phyloP scores from a whole-genome alignment of 1,140 invertebrate species.

The Drosophila jambulina region DNA sequence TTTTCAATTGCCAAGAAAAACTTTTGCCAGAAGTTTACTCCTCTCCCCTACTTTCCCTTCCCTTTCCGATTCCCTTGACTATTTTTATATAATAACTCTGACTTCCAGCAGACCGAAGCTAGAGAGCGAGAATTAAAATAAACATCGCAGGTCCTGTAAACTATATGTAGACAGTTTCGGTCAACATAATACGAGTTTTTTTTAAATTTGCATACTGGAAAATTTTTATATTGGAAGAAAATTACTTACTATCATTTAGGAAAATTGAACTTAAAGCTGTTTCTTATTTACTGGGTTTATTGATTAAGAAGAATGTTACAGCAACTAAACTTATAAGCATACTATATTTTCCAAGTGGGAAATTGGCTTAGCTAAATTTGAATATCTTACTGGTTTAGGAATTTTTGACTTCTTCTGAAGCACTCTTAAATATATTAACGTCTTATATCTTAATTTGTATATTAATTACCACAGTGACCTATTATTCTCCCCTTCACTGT shows the following conservation, averaged over 20 bases:
- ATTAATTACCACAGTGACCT: neutral
- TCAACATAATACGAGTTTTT: conserved; percentile 1
- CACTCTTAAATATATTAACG: neutral
- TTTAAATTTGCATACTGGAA: neutral
- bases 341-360: neutral
- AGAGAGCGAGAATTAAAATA: conserved; percentile 73
- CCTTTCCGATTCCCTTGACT: conserved; percentile 41
- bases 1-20: conserved; percentile 80
- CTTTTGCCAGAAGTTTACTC: conserved; percentile 69
- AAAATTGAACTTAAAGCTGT: no score
- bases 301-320: no score
- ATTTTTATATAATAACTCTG: conserved; percentile 60
- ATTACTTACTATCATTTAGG: no score
- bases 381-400: neutral
- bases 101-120: conserved; percentile 22
- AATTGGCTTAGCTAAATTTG: neutral
- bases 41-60: conserved; percentile 6
- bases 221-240: neutral
- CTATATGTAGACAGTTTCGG: conserved; percentile 9
- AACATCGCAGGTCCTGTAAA: conserved; percentile 65
- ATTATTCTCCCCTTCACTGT: neutral
- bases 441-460: neutral
- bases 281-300: neutral
- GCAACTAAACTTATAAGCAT: no score
- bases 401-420: neutral